phyloP scores from a whole-genome alignment of 2,888 invertebrate genomes.

The Prosopocoilus inquinatus region DNA sequence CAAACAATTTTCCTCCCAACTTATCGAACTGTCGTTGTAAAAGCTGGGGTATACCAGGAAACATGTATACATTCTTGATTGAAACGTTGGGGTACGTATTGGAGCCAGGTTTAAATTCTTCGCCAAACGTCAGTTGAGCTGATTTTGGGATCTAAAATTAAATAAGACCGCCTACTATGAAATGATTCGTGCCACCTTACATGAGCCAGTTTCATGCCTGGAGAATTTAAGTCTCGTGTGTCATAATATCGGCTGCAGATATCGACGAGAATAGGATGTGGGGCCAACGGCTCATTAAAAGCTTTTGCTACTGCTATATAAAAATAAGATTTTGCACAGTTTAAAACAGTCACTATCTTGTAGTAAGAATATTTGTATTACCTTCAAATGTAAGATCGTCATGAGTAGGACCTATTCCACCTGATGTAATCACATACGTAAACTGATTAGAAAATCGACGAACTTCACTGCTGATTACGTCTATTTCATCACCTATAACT shows the following conservation, averaged over 20 bases:
- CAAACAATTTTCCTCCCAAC: conserved; percentile 45
- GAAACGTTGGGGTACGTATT: conserved; percentile 51
- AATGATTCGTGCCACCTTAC: conserved; percentile 27
- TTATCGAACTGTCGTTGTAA: conserved; percentile 47
- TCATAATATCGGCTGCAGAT: conserved; percentile 50
- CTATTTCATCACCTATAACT: conserved; percentile 64
- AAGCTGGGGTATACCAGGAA: conserved; percentile 68
- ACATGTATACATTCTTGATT: conserved; percentile 64
- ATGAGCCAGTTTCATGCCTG: conserved; percentile 49
- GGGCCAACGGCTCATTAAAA: conserved; percentile 50
- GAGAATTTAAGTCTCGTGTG: conserved; percentile 44
- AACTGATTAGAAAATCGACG: conserved; percentile 57
- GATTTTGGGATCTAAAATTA: conserved; percentile 53
- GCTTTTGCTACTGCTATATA: conserved; percentile 55
- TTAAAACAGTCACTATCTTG: no score
- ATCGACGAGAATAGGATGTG: conserved; percentile 51
- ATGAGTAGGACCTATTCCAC: conserved; percentile 77
- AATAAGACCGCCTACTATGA: not conserved
- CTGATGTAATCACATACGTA: conserved; percentile 70
- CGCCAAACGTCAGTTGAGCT: conserved; percentile 49
- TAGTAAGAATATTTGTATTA: conserved; percentile 21
- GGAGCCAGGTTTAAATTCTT: conserved; percentile 34
- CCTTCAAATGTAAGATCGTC: conserved; percentile 76
- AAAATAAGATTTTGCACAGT: not conserved
- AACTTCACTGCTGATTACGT: conserved; percentile 65